Evolutionary conservation across 2,113 vertebrate species (phyloP), one percentile per base, ranked within the genome.

Genomic region (Carassius gibelio): DNA sequence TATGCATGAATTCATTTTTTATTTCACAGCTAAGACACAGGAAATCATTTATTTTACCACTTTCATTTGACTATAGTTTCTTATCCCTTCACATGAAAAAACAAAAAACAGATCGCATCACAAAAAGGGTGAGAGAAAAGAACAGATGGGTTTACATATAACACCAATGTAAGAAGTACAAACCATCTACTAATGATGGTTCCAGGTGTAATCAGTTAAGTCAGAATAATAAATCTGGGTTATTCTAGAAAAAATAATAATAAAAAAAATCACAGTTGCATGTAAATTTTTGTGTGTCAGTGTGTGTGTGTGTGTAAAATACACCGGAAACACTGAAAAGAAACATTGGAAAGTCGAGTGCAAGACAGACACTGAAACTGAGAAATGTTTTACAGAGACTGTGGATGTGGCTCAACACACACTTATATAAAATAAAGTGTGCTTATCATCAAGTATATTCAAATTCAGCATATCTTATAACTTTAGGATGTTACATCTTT

Each of bases 1-100:
- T 96, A 96, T 95, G 95, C 94, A 94, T 92, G 93, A 95, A 95
- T 92, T 95, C 89, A 91, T 81, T 89, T 30, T 93, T 93, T 93
- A 92, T 94, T 93, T 87, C 91, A 94, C 91, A 90, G 88, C 87
- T 90, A 95, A 91, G 95, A 96, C 92, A 92, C 92, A 91, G 91
- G 92, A 92, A 92, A 91, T 93, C 88, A 87, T 86, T 61, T 86
- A n/a, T 89, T 87, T 91, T 34, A 88, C 88, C 48, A 87, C 42
- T 76, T 90, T 90, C 86, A 90, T 90, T 64, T 8, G 80, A 81
- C 90, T 93, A 91, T 91, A 94, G 88, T 85, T 90, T 75, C 87
- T 86, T 90, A 89, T 92, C 87, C 88, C 87, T 89, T 92, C 91
- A 95, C 92, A 94, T 91, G 86, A 95, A 94, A 94, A 95, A 96